Evolutionary conservation across 2,888 invertebrate genomes (phyloP).

Genomic region (Drosophila crucigera): DNA sequence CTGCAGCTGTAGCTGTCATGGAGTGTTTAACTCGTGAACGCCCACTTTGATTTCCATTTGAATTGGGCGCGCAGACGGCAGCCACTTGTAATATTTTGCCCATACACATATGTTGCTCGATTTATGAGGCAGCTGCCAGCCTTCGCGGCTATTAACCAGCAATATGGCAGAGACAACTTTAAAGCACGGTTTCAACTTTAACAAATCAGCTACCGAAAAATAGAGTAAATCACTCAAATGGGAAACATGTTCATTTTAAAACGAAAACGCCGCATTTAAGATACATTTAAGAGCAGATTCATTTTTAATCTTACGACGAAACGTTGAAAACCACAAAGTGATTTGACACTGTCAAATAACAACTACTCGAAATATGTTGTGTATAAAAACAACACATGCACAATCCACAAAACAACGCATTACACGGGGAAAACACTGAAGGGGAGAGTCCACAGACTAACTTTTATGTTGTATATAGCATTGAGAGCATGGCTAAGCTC

Average conservation of each 20-base stretch:
- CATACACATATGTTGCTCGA: slow-evolving; percentile 83
- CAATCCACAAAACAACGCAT: not conserved
- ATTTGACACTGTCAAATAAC: not conserved
- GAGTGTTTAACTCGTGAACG: slow-evolving; percentile 84
- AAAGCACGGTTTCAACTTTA: slow-evolving; percentile 17
- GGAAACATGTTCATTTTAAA: not conserved
- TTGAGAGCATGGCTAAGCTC: not conserved
- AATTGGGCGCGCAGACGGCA: slow-evolving; percentile 74
- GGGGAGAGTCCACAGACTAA: not conserved
- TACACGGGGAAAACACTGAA: not conserved
- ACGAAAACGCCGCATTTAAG: not conserved
- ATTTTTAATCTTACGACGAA: not conserved
- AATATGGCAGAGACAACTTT: slow-evolving; percentile 20
- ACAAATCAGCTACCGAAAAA: not conserved
- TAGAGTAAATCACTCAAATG: not conserved
- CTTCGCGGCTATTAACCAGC: slow-evolving; percentile 14
- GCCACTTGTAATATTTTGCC: slow-evolving; percentile 76
- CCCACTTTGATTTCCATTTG: slow-evolving; percentile 84
- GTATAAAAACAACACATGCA: not conserved
- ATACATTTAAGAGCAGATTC: not conserved
- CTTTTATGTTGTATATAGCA: not conserved
- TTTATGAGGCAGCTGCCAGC: slow-evolving; percentile 65
- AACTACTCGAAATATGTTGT: slow-evolving; percentile 5
- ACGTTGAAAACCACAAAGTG: not conserved
- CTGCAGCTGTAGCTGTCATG: slow-evolving; percentile 18